Evolutionary conservation across 2,113 vertebrate genomes (phyloP).

Genomic region (Platanista minor): DNA sequence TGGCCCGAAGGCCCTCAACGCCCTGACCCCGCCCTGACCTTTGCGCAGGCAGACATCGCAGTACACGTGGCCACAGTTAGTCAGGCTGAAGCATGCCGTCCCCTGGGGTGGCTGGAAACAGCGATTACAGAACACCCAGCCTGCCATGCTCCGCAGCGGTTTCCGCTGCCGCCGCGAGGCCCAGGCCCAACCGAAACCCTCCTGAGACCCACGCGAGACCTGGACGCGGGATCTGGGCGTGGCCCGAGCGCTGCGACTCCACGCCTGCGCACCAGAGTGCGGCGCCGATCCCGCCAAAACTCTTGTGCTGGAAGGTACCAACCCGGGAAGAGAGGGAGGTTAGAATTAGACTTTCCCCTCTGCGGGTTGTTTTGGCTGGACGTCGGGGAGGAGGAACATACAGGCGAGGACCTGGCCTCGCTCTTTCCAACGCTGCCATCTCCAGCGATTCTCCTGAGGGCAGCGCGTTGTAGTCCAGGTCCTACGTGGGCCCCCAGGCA

Average conservation of each 20-base stretch:
- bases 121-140: conserved; percentile 86
- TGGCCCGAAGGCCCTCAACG: accelerated
- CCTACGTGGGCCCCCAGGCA: accelerated
- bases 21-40: conserved; percentile 76
- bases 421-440: accelerated
- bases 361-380: accelerated
- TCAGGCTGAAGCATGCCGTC: conserved; percentile 82
- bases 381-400: accelerated
- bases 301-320: accelerated
- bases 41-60: conserved; percentile 87
- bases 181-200: neutral
- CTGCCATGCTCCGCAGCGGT: conserved; percentile 74
- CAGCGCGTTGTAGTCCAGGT: accelerated
- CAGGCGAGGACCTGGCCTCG: accelerated
- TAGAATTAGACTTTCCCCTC: accelerated
- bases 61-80: conserved; percentile 90
- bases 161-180: accelerated
- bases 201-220: accelerated
- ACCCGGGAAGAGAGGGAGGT: too few species aligned
- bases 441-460: neutral
- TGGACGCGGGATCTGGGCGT: accelerated
- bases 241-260: accelerated
- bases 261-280: neutral
- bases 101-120: conserved; percentile 83
- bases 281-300: neutral